These are phyloP conservation scores for Acanthosepion esculentum DNA, from an alignment of 2,888 invertebrate genomes.

Conservation along the genomic window DNA sequence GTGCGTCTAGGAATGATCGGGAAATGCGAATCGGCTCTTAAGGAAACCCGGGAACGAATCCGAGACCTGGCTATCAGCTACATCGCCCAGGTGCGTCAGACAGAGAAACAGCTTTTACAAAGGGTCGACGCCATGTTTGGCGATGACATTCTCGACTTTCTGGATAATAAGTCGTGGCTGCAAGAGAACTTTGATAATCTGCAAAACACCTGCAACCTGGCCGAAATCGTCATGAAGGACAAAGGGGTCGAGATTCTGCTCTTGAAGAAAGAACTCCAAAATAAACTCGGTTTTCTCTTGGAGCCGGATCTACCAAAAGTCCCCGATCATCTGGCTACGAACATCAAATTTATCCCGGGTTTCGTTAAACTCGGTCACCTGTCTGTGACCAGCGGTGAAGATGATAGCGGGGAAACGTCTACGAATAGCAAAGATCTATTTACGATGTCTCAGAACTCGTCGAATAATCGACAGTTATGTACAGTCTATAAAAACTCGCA, in stretches of 20 bases:
- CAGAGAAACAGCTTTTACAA: slow-evolving; percentile 69
- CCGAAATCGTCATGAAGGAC: slow-evolving; percentile 72
- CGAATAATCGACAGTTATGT: not conserved
- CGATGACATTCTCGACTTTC: slow-evolving; percentile 63
- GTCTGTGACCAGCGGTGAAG: slow-evolving; percentile 47
- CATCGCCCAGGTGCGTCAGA: slow-evolving; percentile 65
- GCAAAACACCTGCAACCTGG: slow-evolving; percentile 68
- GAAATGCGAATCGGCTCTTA: slow-evolving; percentile 69
- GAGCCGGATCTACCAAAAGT: slow-evolving; percentile 60
- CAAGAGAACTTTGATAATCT: slow-evolving; percentile 69
- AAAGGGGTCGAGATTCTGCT: slow-evolving; percentile 73
- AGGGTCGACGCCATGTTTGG: slow-evolving; percentile 69
- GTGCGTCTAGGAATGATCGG: slow-evolving; percentile 67
- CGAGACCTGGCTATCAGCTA: slow-evolving; percentile 71
- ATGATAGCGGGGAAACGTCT: not conserved
- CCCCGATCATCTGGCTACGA: slow-evolving; percentile 60
- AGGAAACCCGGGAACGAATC: slow-evolving; percentile 70
- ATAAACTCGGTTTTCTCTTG: slow-evolving; percentile 68
- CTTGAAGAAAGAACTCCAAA: slow-evolving; percentile 71
- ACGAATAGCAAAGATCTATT: not conserved
- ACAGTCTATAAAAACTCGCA: not conserved
- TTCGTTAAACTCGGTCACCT: slow-evolving; percentile 67
- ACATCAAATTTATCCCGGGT: slow-evolving; percentile 69
- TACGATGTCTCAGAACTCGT: not conserved
- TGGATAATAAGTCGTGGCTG: slow-evolving; percentile 68